phyloP scores from a whole-genome alignment of 2,113 vertebrate genomes.

The Dromas ardeola region DNA sequence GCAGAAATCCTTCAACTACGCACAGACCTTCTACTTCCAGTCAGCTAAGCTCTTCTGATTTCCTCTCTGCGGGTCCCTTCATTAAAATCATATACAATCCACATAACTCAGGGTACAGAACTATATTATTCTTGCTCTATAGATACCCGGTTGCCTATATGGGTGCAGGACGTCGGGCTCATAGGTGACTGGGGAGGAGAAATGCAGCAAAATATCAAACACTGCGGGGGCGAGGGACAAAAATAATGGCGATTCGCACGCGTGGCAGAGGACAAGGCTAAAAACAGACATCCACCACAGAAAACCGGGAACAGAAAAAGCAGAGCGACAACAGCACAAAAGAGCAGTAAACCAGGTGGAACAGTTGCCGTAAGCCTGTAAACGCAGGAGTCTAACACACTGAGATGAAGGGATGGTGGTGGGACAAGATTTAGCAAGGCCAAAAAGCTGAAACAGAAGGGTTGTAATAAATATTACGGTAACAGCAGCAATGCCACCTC shows the following conservation, averaged over 20 bases:
- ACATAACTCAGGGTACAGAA: not conserved
- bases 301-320: not conserved
- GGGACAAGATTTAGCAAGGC: too few relatives aligned
- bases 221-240: not conserved
- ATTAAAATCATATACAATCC: not conserved
- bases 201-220: not conserved
- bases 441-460: not conserved
- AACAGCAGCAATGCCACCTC: not conserved
- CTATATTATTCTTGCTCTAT: not conserved
- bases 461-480: not conserved
- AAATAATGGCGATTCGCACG: not conserved
- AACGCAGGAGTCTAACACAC: rapidly evolving
- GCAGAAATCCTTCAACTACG: not conserved
- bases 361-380: rapidly evolving
- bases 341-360: not conserved
- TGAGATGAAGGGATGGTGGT: not conserved
- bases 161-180: rapidly evolving
- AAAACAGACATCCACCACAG: not conserved
- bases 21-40: not conserved
- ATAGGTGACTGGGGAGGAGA: not conserved
- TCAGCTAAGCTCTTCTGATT: not conserved
- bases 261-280: not conserved
- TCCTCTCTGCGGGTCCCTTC: not conserved
- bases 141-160: not conserved
- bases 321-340: rapidly evolving